Percentiles rank a stretch among this genome's conserved stretches.
Evolutionary conservation across 1,140 invertebrate genomes (phyloP).

Genomic region (Drosophila pallidifrons): DNA sequence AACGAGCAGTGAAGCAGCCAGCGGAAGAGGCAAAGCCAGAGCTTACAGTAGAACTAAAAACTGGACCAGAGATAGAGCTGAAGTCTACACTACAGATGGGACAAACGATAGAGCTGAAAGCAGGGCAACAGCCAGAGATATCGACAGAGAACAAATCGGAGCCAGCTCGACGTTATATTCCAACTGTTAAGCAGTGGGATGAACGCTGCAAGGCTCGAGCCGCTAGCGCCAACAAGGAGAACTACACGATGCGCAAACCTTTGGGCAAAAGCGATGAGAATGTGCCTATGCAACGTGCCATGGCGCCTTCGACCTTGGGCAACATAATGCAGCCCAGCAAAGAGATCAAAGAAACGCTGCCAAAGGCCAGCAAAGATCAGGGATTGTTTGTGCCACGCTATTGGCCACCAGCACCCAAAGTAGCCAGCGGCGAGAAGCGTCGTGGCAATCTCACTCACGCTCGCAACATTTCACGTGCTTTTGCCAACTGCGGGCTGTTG

Average conservation of each 20-base stretch:
- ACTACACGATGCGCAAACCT: neutral
- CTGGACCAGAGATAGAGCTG: neutral
- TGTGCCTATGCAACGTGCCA: conserved; percentile 4
- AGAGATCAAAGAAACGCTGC: neutral
- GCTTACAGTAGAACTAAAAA: neutral
- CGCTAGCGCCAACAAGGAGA: conserved; percentile 35
- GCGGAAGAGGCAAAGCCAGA: neutral
- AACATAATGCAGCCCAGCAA: conserved; percentile 23
- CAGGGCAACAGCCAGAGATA: neutral
- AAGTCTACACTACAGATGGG: neutral
- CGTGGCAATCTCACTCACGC: conserved; percentile 52
- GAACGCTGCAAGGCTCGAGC: conserved; percentile 50
- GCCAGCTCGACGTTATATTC: conserved; percentile 54
- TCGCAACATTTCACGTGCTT: conserved; percentile 24
- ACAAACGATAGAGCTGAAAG: no score
- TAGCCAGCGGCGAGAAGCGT: conserved; percentile 23
- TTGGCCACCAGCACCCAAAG: conserved; percentile 23
- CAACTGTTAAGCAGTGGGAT: conserved; percentile 69
- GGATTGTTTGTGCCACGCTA: conserved; percentile 24
- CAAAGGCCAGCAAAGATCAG: neutral
- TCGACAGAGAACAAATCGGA: neutral
- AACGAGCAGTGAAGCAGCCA: neutral
- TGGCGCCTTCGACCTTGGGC: conserved; percentile 5
- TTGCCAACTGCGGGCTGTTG: conserved; percentile 26
- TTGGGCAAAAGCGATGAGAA: neutral